Conservation (phyloP, 1,140 invertebrate genomes). For the Eumeta japonica region DNA sequence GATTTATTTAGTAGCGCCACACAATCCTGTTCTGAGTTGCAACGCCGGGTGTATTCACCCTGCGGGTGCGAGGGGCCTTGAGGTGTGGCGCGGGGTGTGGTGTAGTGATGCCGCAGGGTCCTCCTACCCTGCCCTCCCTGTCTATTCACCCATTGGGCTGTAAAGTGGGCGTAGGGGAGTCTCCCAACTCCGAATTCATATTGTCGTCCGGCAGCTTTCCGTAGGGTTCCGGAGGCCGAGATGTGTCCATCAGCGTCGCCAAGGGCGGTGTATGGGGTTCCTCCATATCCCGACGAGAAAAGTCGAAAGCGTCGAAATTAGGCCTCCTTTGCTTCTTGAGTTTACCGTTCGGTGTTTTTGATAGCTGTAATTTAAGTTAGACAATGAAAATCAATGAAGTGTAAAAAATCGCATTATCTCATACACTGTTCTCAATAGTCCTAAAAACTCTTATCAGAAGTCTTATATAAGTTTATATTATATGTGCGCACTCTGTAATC, state of each 20-base stretch:
- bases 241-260: conserved; percentile 30
- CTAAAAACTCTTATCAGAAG: conserved; percentile 5
- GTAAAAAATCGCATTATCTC: too few relatives aligned
- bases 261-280: conserved; percentile 34
- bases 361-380: conserved; percentile 21
- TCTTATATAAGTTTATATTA: too few relatives aligned
- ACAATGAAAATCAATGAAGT: too few relatives aligned
- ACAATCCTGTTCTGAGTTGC: too few relatives aligned
- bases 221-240: conserved; percentile 17
- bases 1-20: too few relatives aligned
- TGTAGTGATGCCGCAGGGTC: too few relatives aligned
- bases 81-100: too few relatives aligned
- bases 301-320: conserved; percentile 33
- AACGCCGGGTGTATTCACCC: too few relatives aligned
- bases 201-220: conserved; percentile 37
- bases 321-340: conserved; percentile 22
- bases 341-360: conserved; percentile 43
- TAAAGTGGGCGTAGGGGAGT: conserved; percentile 19
- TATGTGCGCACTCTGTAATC: too few relatives aligned
- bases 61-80: too few relatives aligned
- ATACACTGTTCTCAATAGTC: too few relatives aligned
- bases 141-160: conserved; percentile 51
- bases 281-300: conserved; percentile 36
- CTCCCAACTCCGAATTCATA: conserved; percentile 35
- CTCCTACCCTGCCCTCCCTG: too few relatives aligned